Base-by-base conservation (phyloP, 2,888 invertebrate species). In the Calephelis perditalis region DNA sequence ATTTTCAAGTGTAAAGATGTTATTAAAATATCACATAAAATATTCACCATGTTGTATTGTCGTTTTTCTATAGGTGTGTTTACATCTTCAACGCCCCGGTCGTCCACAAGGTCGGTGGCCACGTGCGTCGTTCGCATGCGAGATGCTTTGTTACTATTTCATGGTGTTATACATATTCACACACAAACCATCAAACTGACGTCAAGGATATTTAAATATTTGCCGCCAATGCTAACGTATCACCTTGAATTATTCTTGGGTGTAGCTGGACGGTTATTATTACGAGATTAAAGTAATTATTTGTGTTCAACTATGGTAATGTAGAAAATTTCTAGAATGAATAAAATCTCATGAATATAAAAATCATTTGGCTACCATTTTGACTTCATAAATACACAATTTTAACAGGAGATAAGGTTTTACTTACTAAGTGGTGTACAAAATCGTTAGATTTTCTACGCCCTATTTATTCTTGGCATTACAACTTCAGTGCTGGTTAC, bases 101-200 rank as follows among this genome's bases (percentile, higher is more conserved):
- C 52, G 52, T 52, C 52, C 3, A 11, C 52, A 52, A 52, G 52
- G 52, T 35, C 52, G 52, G 10, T 15, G 65, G 77, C 79, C 78
- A 80, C 84, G 84, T 82, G 85, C 81, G 75, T 70, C 66, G 65
- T 67, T 68, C 52, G 11, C 70, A 68, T 65, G 64, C 63, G 66
- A 52, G 59, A 40, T 66, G 68, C 65, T 69, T 63, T 59, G 63
- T 64, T 62, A 61, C 61, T 54, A 55, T 63, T 69, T 65, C 65
- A 69, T 68, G 65, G 65, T 66, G 63, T 59, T 59, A 56, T 62
- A 64, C 52, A 60, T 60, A 64, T 60, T 60, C 60, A 60, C 37
- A 59, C 54, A 62, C 57, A 62, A 63, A 47, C 60, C 61, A 63
- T 64, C 61, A 59, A 62, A 63, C 52, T 66, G 63, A 64, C 63